Evolutionary conservation across 2,797 vertebrate species (phyloP).

Genomic region (Labroides dimidiatus): DNA sequence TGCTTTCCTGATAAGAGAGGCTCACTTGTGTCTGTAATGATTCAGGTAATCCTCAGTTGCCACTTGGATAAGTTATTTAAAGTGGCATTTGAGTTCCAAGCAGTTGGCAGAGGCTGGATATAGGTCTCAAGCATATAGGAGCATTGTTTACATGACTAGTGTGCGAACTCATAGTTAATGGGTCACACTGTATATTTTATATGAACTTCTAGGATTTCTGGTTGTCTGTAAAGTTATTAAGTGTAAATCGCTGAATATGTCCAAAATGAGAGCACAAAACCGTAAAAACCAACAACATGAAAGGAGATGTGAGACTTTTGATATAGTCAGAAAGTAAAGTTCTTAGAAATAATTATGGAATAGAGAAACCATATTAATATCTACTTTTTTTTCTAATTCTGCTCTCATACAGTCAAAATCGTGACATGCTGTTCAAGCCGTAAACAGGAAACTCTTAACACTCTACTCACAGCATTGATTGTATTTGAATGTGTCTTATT

Average conservation of each 20-base stretch:
- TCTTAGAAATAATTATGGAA: slow-evolving; percentile 43
- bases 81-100: slow-evolving; percentile 62
- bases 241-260: not conserved
- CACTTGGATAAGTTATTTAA: slow-evolving; percentile 71
- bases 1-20: slow-evolving; percentile 34
- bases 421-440: too few species aligned
- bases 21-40: slow-evolving; percentile 59
- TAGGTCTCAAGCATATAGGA: slow-evolving; percentile 39
- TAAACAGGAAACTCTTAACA: too few species aligned
- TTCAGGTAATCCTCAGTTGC: slow-evolving; percentile 79
- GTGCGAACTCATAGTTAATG: slow-evolving; percentile 21
- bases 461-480: too few species aligned
- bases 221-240: not conserved
- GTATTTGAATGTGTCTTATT: too few species aligned
- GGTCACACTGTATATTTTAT: not conserved
- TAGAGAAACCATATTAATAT: slow-evolving; percentile 52
- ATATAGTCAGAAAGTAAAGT: slow-evolving; percentile 2
- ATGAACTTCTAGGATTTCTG: not conserved
- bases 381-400: slow-evolving; percentile 35
- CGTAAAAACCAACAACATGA: not conserved
- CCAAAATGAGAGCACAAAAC: not conserved
- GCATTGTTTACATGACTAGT: slow-evolving; percentile 48
- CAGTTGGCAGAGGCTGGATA: slow-evolving; percentile 71
- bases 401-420: not conserved
- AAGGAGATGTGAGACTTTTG: not conserved